Evolutionary conservation across 2,888 invertebrate species (phyloP).

Genomic region (Caenorhabditis sp.): DNA sequence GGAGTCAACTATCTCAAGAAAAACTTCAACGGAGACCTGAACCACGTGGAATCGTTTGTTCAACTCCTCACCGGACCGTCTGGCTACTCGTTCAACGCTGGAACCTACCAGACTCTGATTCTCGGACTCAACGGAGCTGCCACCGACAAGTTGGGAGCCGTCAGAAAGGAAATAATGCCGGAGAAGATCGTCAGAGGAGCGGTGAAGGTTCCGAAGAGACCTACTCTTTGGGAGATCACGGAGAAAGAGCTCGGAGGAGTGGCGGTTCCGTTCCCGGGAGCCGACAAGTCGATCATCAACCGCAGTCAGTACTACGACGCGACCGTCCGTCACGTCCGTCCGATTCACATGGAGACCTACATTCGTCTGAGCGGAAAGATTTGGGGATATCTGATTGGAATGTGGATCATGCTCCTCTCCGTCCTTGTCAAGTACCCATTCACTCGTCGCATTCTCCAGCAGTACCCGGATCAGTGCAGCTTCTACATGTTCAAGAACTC

Average conservation of each 20-base stretch:
- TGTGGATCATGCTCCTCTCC: conserved; percentile 81
- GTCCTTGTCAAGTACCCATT: conserved; percentile 83
- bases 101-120: conserved; percentile 92
- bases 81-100: conserved; percentile 85
- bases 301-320: conserved; percentile 87
- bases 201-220: conserved; percentile 58
- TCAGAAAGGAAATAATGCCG: conserved; percentile 74
- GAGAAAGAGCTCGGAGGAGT: conserved; percentile 80
- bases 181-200: conserved; percentile 61
- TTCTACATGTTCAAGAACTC: conserved; percentile 84
- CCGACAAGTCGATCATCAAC: conserved; percentile 81
- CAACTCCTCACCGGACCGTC: conserved; percentile 74
- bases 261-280: conserved; percentile 85
- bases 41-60: conserved; percentile 77
- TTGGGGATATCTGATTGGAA: conserved; percentile 81
- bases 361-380: conserved; percentile 83
- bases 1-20: conserved; percentile 87
- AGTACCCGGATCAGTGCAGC: conserved; percentile 86
- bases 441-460: conserved; percentile 84
- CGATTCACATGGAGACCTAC: conserved; percentile 84
- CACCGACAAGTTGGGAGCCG: conserved; percentile 72
- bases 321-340: conserved; percentile 85
- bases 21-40: conserved; percentile 84
- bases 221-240: conserved; percentile 72
- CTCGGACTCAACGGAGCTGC: conserved; percentile 83